Conservation (phyloP, 2,888 invertebrate species). For the Nephrotoma guestfalica region DNA sequence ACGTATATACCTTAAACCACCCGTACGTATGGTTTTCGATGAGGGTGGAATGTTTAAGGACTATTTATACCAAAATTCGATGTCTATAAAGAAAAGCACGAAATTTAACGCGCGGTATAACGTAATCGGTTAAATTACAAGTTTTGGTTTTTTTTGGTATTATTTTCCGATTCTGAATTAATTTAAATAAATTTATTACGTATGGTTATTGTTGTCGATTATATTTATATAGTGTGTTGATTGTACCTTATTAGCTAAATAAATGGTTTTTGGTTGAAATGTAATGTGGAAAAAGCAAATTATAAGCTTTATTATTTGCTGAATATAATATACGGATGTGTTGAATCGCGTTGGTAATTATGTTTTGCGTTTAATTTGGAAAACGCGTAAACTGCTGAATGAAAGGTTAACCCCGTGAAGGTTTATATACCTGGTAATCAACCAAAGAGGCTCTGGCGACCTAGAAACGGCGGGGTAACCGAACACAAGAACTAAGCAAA, state of each 20-base stretch:
- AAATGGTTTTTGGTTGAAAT: background rate
- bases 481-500: too few species aligned
- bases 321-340: background rate
- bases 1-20: background rate
- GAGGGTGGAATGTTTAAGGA: background rate
- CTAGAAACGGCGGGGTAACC: too few species aligned
- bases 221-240: background rate
- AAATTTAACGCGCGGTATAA: background rate
- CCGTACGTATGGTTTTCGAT: background rate
- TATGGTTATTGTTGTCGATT: background rate
- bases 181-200: background rate
- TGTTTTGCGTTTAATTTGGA: background rate
- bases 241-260: background rate
- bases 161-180: background rate
- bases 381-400: background rate
- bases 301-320: background rate
- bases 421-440: too few species aligned
- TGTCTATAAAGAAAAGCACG: background rate
- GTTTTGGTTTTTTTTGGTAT: background rate
- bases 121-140: background rate
- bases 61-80: background rate
- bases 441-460: too few species aligned
- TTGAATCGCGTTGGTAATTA: background rate
- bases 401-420: too few species aligned
- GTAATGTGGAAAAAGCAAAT: background rate